Evolutionary conservation across 1,140 invertebrate genomes (phyloP).

Genomic region (Drosophila subpulchrella): DNA sequence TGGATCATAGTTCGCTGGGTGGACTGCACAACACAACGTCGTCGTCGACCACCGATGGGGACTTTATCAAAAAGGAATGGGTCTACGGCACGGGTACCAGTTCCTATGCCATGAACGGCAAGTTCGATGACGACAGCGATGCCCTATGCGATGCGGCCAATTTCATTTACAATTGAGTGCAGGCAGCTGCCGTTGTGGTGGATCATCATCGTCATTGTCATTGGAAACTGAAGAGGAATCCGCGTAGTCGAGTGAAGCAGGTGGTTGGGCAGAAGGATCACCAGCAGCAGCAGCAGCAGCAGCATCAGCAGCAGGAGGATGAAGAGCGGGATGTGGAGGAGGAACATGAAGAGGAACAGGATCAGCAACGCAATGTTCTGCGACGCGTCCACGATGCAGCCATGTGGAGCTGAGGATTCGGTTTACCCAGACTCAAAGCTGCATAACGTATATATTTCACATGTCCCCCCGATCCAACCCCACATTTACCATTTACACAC

Average conservation of each 20-base stretch:
- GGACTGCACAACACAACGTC: slow-evolving; percentile 75
- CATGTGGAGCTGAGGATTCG: slow-evolving; percentile 34
- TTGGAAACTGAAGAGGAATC: not conserved
- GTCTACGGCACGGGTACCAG: slow-evolving; percentile 76
- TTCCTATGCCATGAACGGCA: slow-evolving; percentile 82
- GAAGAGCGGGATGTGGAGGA: not conserved
- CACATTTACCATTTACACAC: not conserved
- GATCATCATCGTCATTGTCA: slow-evolving; percentile 1
- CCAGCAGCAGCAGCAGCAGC: not conserved
- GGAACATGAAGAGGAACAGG: not conserved
- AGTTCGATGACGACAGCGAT: slow-evolving; percentile 83
- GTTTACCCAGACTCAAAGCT: slow-evolving; percentile 19
- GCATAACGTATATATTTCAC: slow-evolving; percentile 22
- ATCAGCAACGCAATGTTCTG: slow-evolving; percentile 13
- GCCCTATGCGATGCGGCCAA: slow-evolving; percentile 81
- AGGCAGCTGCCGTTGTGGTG: not conserved
- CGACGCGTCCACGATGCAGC: slow-evolving; percentile 41
- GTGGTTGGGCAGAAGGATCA: not conserved
- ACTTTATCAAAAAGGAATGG: slow-evolving; percentile 84
- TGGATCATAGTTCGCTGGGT: slow-evolving; percentile 81
- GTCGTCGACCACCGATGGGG: slow-evolving; percentile 79
- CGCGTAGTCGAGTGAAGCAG: not conserved
- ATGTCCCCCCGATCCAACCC: slow-evolving; percentile 5
- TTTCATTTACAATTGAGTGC: slow-evolving; percentile 80
- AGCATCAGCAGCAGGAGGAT: not conserved